These are phyloP conservation scores for Drosophila jambulina DNA, from an alignment of 1,140 invertebrate genomes.

Conservation along the genomic window DNA sequence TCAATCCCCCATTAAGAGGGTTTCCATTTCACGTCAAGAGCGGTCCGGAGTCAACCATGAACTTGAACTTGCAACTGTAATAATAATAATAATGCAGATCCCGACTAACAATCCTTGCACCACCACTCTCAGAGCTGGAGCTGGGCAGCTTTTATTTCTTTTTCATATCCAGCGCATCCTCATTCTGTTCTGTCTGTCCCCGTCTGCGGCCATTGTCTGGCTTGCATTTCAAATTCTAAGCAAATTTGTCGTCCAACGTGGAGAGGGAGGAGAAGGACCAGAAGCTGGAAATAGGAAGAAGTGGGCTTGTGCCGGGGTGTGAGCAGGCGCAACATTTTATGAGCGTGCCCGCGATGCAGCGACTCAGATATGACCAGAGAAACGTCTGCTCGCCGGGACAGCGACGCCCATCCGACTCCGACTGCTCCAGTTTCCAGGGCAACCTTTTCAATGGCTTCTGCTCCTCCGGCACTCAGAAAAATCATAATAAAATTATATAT, in stretches of 20 bases:
- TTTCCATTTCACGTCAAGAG: slow-evolving; percentile 61
- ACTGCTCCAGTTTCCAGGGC: slow-evolving; percentile 60
- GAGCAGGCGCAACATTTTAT: slow-evolving; percentile 75
- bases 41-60: slow-evolving; percentile 51
- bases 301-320: slow-evolving; percentile 9
- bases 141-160: slow-evolving; percentile 48
- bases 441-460: slow-evolving; percentile 32
- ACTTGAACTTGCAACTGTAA: slow-evolving; percentile 79
- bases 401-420: slow-evolving; percentile 23
- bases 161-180: slow-evolving; percentile 35
- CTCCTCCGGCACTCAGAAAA: neutral
- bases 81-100: slow-evolving; percentile 52
- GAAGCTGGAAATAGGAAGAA: neutral
- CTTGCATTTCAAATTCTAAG: slow-evolving; percentile 81
- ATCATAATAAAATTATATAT: neutral
- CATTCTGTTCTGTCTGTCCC: slow-evolving; percentile 16
- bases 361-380: slow-evolving; percentile 63
- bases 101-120: slow-evolving; percentile 48
- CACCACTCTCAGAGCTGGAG: slow-evolving; percentile 18
- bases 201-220: slow-evolving; percentile 67
- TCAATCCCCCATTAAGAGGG: slow-evolving; percentile 26
- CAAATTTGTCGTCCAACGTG: slow-evolving; percentile 71
- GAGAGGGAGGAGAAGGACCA: neutral
- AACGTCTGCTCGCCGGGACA: slow-evolving; percentile 62
- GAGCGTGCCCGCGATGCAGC: slow-evolving; percentile 77